Conservation (phyloP, 2,113 vertebrate species). For the Strigops habroptila region DNA sequence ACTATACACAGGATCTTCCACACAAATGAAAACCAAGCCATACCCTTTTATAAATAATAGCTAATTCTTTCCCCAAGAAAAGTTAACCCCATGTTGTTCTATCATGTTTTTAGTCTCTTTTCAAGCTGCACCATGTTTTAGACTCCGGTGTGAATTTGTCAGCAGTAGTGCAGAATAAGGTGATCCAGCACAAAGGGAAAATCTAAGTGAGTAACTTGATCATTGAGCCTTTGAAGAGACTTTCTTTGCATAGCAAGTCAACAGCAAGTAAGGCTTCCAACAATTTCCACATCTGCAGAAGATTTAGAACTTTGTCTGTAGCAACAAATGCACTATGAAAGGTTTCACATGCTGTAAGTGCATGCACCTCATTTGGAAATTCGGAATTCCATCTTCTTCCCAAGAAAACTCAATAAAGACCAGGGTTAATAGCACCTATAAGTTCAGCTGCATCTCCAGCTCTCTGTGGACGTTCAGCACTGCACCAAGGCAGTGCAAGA, state of each 20-base stretch:
- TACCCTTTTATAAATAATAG: not conserved
- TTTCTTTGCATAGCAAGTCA: not conserved
- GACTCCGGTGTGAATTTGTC: not conserved
- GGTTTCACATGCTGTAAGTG: not conserved
- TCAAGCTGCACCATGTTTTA: not conserved
- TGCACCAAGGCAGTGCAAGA: not conserved
- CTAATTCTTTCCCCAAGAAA: not conserved
- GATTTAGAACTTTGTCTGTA: not conserved
- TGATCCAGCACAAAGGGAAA: not conserved
- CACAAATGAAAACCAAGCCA: not conserved
- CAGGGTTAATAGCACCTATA: not conserved
- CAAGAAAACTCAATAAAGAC: not conserved
- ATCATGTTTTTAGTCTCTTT: not conserved
- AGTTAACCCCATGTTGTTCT: not conserved
- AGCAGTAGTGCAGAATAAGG: not conserved
- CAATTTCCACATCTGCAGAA: not conserved
- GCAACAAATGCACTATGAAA: rapidly evolving
- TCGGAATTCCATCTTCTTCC: not conserved
- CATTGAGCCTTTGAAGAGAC: not conserved
- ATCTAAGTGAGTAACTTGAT: not conserved
- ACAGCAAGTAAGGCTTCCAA: not conserved
- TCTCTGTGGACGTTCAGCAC: not conserved
- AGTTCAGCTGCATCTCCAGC: not conserved
- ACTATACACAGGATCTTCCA: not conserved
- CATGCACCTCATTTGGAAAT: rapidly evolving